Evolutionary conservation across 1,140 invertebrate species (phyloP), one percentile per base, ranked within the genome.

Genomic region (Heliothis subflexa): DNA sequence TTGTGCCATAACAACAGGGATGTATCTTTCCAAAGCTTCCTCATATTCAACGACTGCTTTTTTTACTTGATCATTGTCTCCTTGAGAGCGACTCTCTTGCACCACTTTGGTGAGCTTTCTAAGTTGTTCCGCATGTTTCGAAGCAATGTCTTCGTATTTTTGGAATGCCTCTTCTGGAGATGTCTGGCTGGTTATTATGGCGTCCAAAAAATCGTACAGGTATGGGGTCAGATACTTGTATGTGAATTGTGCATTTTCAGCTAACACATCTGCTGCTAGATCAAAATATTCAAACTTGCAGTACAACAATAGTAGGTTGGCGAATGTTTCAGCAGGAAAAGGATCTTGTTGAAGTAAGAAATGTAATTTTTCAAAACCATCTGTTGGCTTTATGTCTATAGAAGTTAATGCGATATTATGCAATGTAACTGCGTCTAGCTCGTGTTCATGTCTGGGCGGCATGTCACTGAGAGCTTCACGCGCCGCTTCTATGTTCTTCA

Each of bases 221-320:
- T 98, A 99, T 54, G 98, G 97, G 18, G 98, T 98, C 28, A 99
- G 94, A 94, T 99, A 99, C 95, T 99, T 99, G 91, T 99, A 99
- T 2, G 99, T 99, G 50, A 99, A 96, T 94, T 99, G 98, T 47
- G 98, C 98, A 95, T 99, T 99, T 95, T 99, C 99, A 16, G 99
- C 99, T 74, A 99, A 94, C 70, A 99, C 98, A 95, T 99, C 99
- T 3, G 99, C 99, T 13, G 99, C 99, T 55, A 99, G 95, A 94
- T 99, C 99, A 92, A 98, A 99, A 88, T 99, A 99, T 94, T 99
- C 99, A 95, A 99, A 99, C 95, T 99, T 99, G 88, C 98, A 99
- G 91, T 99, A 99, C 0, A 99, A 95, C 1, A 99, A 95, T 14
- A 99, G 95, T 13, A 99, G 95, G 95, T 99, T 99, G 1, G 98